Evolutionary conservation across 2,797 vertebrate genomes (phyloP).

Genomic region (Melopsittacus undulatus): DNA sequence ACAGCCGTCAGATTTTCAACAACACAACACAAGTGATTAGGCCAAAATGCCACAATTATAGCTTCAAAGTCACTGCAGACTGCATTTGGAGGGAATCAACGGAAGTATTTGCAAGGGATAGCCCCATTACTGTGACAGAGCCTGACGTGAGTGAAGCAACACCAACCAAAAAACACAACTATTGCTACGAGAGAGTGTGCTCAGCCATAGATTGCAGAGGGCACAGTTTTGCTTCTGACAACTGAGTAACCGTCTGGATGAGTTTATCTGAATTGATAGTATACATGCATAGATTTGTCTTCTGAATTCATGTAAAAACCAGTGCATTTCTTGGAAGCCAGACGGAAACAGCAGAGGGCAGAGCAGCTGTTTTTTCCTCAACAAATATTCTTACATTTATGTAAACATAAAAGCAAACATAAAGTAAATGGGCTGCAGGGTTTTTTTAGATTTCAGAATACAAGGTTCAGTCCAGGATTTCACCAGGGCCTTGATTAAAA

Average conservation of each 20-base stretch:
- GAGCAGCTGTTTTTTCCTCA: conserved; percentile 14
- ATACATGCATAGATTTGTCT: not conserved
- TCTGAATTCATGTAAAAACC: conserved; percentile 24
- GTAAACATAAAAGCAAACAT: conserved; percentile 9
- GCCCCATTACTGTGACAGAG: conserved; percentile 95
- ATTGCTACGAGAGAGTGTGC: conserved; percentile 84
- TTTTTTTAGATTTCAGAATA: conserved; percentile 48
- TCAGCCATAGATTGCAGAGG: conserved; percentile 79
- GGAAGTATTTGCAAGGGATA: conserved; percentile 97
- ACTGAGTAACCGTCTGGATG: conserved; percentile 47
- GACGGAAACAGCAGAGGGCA: conserved; percentile 59
- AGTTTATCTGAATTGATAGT: not conserved
- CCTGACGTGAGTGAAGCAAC: conserved; percentile 89
- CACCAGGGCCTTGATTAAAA: conserved; percentile 63
- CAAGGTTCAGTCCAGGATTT: conserved; percentile 54
- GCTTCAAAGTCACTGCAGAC: conserved; percentile 92
- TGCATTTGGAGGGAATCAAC: conserved; percentile 98
- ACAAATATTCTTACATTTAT: conserved; percentile 12
- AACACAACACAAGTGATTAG: conserved; percentile 89
- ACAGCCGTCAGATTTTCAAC: conserved; percentile 98
- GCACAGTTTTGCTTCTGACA: conserved; percentile 75
- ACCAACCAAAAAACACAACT: conserved; percentile 93
- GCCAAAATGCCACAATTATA: conserved; percentile 91
- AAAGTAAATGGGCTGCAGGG: conserved; percentile 49
- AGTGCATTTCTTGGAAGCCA: not conserved